Evolutionary conservation across 2,113 vertebrate species (phyloP), one percentile per base, ranked within the genome.

Genomic region (Mormyrus iriodes): DNA sequence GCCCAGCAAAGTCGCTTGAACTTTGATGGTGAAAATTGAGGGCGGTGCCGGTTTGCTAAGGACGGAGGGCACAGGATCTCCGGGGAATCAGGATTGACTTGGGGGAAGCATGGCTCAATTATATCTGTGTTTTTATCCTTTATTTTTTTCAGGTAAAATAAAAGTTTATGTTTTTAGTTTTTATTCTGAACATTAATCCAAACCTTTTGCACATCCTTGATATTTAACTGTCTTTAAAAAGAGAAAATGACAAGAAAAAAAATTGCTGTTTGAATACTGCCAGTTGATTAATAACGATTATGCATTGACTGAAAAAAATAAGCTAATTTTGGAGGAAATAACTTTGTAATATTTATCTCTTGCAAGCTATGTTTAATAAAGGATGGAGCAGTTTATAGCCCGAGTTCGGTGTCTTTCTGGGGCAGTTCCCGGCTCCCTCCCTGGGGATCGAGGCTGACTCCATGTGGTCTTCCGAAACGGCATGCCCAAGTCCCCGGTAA

Each of bases 291-390:
- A 96, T 91, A 92, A 92, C 93, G 95, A 95, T 97, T 97, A 96
- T 96, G 97, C 96, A 96, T 97, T 95, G 95, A 96, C 96, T 96
- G 95, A 97, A 96, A 97, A 48, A 96, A 97, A 97, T 96, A 97
- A 97, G 97, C 97, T 97, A 97, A 97, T 97, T 98, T 98, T 97
- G 96, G 97, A 97, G 96, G 97, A 97, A 96, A 96, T 97, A 97
- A 97, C 97, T 98, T 98, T 98, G 97, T 98, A 97, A 97, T 98
- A 97, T 98, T 98, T 98, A 97, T 98, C 97, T 97, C 97, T 97
- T 97, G 97, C 97, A 97, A 97, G 97, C 97, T 97, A 97, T 97
- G 97, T 98, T 98, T 98, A 98, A 98, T 98, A 98, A 98, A 98
- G 97, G 97, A 97, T 97, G 96, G 97, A 98, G 97, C 96, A 96